A percentile compares a stretch with the other conserved stretches of the same genome.
These are phyloP conservation scores for Drosophila anceps DNA, from an alignment of 2,888 invertebrate species.

Conservation along the genomic window DNA sequence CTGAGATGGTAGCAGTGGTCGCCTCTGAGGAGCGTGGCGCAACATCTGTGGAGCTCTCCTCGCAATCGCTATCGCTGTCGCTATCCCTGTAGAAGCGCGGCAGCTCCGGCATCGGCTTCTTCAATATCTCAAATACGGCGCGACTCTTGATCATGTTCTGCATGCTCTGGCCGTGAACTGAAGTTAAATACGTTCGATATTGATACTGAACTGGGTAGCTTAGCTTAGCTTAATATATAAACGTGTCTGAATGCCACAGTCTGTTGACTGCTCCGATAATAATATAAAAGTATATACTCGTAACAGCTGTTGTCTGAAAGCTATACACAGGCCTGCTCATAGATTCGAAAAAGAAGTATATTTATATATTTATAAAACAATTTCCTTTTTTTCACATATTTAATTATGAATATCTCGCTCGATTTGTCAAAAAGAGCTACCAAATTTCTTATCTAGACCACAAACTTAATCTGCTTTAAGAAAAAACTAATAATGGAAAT, in stretches of 20 bases:
- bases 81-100: constrained; percentile 1
- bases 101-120: constrained; percentile 28
- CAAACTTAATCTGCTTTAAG: too few species aligned
- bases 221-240: constrained; percentile 21
- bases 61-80: constrained; percentile 9
- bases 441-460: too few species aligned
- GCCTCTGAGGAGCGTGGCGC: neutral
- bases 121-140: constrained; percentile 26
- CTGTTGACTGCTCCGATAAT: constrained; percentile 36
- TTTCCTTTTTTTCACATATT: too few species aligned
- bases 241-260: constrained; percentile 27
- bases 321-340: constrained; percentile 25
- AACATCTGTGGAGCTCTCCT: constrained; percentile 11
- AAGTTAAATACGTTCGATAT: constrained; percentile 2
- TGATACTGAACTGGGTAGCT: constrained; percentile 15
- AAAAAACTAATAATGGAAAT: too few species aligned
- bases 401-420: too few species aligned
- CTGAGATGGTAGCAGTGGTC: neutral
- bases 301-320: constrained; percentile 19
- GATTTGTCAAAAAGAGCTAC: too few species aligned
- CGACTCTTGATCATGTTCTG: constrained; percentile 41
- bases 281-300: neutral
- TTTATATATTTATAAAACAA: too few species aligned
- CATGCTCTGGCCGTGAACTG: constrained; percentile 32
- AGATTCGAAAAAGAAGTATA: too few species aligned